phyloP scores from a whole-genome alignment of 2,888 invertebrate genomes.

The Ctena decussata region DNA sequence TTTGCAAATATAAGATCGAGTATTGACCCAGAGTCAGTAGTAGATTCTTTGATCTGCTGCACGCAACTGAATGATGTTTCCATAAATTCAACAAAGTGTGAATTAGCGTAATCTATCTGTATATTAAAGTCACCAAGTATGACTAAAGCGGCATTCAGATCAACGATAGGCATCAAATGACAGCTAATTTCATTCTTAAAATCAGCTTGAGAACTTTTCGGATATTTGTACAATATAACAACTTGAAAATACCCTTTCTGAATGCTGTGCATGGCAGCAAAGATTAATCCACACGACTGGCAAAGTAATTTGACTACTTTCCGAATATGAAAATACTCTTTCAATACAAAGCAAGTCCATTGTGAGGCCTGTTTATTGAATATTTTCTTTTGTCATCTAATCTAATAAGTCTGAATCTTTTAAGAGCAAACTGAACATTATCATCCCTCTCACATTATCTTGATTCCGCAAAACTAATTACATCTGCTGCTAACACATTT shows the following conservation, averaged over 20 bases:
- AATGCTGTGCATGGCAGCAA: neutral
- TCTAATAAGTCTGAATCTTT: no score
- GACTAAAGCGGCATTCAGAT: neutral
- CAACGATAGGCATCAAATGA: neutral
- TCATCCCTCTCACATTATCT: neutral
- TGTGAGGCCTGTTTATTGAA: neutral
- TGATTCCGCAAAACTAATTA: neutral
- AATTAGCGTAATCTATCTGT: neutral
- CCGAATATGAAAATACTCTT: neutral
- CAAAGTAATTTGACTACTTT: neutral
- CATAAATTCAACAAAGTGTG: neutral
- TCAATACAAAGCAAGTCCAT: neutral
- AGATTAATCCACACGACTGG: neutral
- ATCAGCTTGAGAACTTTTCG: no score
- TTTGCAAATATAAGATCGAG: no score
- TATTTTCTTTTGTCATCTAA: neutral
- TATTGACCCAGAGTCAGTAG: neutral
- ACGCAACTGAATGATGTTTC: neutral
- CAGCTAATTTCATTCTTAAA: neutral
- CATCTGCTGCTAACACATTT: constrained; percentile 1
- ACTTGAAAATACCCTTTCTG: constrained; percentile 11
- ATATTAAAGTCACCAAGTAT: no score
- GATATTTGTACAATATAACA: constrained; percentile 12
- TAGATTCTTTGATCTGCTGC: neutral
- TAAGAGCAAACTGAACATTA: neutral